A percentile compares a stretch with the other conserved stretches of the same genome.
phyloP scores from a whole-genome alignment of 2,888 invertebrate genomes.

The Gerris lacustris region DNA sequence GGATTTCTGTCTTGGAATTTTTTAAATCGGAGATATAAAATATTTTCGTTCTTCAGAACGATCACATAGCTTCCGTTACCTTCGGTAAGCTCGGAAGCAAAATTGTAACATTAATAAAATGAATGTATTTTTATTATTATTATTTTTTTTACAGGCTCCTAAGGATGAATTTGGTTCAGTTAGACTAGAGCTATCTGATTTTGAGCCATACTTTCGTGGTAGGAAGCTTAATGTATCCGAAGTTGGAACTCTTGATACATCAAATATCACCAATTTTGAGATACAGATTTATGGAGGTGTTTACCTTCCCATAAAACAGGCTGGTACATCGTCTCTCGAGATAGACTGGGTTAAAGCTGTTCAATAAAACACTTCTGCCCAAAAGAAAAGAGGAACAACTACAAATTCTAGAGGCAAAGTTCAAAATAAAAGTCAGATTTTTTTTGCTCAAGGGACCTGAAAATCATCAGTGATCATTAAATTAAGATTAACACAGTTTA shows the following conservation, averaged over 20 bases:
- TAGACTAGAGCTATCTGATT: constrained; percentile 44
- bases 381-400: constrained; percentile 25
- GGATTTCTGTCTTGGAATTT: too few relatives aligned
- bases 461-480: too few relatives aligned
- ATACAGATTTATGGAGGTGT: constrained; percentile 55
- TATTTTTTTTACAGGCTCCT: constrained; percentile 39
- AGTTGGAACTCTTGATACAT: constrained; percentile 41
- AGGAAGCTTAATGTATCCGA: constrained; percentile 44
- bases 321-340: constrained; percentile 51
- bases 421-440: too few relatives aligned
- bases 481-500: too few relatives aligned
- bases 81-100: too few relatives aligned
- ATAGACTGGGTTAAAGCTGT: constrained; percentile 40
- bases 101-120: too few relatives aligned
- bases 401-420: too few relatives aligned
- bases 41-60: too few relatives aligned
- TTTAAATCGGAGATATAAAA: too few relatives aligned
- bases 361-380: constrained; percentile 33
- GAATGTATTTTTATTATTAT: too few relatives aligned
- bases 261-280: constrained; percentile 48
- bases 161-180: constrained; percentile 44
- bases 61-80: too few relatives aligned
- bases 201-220: constrained; percentile 51
- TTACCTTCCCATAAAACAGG: constrained; percentile 49
- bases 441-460: too few relatives aligned